Evolutionary conservation across 2,797 vertebrate species (phyloP), one percentile per base, ranked within the genome.

Genomic region (Spondyliosoma cantharus): DNA sequence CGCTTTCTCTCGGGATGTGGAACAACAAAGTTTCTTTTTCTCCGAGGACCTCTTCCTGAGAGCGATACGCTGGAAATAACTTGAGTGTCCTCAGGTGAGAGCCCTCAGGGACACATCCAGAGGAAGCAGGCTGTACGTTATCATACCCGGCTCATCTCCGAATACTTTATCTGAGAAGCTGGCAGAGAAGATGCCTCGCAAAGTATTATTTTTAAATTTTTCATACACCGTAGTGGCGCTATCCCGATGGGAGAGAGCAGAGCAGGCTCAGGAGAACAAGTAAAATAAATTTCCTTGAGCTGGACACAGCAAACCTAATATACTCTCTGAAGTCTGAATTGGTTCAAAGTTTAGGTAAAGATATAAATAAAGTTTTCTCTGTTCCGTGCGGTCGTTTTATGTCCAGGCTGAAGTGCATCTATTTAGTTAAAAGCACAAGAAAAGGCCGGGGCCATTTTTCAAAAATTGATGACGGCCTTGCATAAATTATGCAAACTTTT

Each of bases 401-500:
- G 92, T 87, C 85, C 59, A 45, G 61, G 56, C 91, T 62, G 75
- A 87, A 89, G 87, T 81, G 86, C 82, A 80, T 93, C 93, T 93
- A 93, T 94, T 94, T 93, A 93, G 94, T 87, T 94, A 94, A 95
- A 94, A 94, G 93, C 93, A 86, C 74, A 74, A 88, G 91, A 93
- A 92, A 90, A 88, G 88, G 90, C 90, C 78, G 89, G 93, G 90
- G 87, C 89, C 85, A 65, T 93, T 95, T 93, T 93, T 93, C 91
- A 93, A 92, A 94, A 95, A 95, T 91, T 93, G 92, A 96, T 94
- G 93, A 96, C 84, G 86, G 94, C 90, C 94, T 94, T 92, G 94
- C 94, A 96, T 95, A 96, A 96, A 96, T 96, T 94, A 96, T 94
- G 93, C 87, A 94, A 95, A 95, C 95, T 91, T 93, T 92, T 95